These are phyloP conservation scores for Dromas ardeola DNA, from an alignment of 2,113 vertebrate genomes.

Conservation along the genomic window DNA sequence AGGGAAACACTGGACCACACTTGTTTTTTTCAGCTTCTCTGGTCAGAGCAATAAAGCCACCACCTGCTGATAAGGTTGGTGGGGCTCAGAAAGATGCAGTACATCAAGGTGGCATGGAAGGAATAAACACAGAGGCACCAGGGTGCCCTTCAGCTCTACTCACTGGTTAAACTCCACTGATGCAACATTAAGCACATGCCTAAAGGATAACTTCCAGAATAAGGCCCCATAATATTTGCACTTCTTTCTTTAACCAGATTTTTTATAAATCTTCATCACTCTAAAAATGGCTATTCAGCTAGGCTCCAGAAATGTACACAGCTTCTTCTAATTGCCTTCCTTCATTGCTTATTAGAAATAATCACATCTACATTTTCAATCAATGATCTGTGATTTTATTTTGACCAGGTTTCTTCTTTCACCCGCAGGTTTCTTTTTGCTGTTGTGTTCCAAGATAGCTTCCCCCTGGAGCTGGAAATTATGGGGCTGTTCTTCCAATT, in stretches of 20 bases:
- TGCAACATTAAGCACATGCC: background rate
- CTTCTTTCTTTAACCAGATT: background rate
- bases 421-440: background rate
- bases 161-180: background rate
- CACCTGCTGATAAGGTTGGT: background rate
- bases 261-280: background rate
- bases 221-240: background rate
- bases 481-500: conserved; percentile 47
- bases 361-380: conserved; percentile 40
- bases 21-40: background rate
- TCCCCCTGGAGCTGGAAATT: conserved; percentile 34
- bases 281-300: background rate
- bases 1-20: background rate
- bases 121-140: background rate
- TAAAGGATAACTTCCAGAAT: background rate
- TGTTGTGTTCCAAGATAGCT: background rate
- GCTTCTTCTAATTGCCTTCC: conserved; percentile 8
- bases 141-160: background rate
- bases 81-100: background rate
- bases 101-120: background rate
- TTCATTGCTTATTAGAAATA: conserved; percentile 35
- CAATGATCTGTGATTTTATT: conserved; percentile 63
- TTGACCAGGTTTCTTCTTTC: conserved; percentile 50
- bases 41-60: background rate
- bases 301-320: background rate